Evolutionary conservation across 2,888 invertebrate species (phyloP), one percentile per base, ranked within the genome.

Genomic region (Ptilodon capucinus): DNA sequence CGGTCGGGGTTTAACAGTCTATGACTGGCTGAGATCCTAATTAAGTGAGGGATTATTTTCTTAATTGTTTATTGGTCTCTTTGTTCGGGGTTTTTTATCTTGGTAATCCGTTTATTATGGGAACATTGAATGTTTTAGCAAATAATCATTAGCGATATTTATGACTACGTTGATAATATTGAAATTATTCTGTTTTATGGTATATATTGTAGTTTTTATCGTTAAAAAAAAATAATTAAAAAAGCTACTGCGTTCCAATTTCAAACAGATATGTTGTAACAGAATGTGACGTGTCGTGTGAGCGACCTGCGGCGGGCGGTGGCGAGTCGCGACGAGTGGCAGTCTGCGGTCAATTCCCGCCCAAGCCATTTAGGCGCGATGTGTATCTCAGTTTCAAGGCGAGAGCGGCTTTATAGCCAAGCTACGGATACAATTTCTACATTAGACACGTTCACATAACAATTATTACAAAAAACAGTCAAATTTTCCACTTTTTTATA

Each of bases 281-380:
- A 30, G 9, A 18, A 34, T 41, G 44, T 32, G 17, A 47, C 28
- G 48, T 40, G 38, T 30, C 46, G 38, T 42, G 39, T 39, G 45
- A 43, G 40, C 44, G 50, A 47, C 39, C 44, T 35, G 51, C 21
- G 42, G 21, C 25, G 42, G 21, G 35, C 17, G 34, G 19, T 11
- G 7, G n/a, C 32, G 32, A n/a, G 54, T 38, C 59, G 57, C 46
- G 16, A 32, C 56, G 54, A 62, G 60, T 64, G 64, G 45, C 56
- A 59, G 49, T 55, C 53, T 47, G 51, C 55, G 59, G 54, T 17
- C 51, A 59, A 52, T 54, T 54, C 52, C 51, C 58, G 63, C 64
- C 64, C 60, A 58, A 56, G 47, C 63, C 49, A 48, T 64, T 60
- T 54, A 34, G 58, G 53, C 36, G 49, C 13, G 42, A 36, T 30